Percentiles rank a stretch among this genome's conserved stretches.
phyloP scores from a whole-genome alignment of 2,797 vertebrate species.

The Molossus molossus region DNA sequence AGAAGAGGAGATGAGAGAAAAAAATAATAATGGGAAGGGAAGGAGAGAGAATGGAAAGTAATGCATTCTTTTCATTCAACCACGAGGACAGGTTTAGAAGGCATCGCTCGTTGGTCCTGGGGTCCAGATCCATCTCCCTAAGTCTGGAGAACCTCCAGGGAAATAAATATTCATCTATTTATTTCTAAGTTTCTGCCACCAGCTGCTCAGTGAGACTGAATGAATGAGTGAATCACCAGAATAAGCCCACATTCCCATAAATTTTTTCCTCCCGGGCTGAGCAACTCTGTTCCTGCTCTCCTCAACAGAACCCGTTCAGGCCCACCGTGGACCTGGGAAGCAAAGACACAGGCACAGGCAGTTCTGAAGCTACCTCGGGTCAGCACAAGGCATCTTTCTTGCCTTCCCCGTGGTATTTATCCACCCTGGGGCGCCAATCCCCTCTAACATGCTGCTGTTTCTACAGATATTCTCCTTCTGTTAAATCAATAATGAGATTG shows the following conservation, averaged over 20 bases:
- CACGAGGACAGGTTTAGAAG: not conserved
- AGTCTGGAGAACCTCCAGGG: not conserved
- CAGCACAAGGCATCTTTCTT: not conserved
- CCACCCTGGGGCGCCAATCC: not conserved
- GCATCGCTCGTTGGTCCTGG: too few relatives aligned
- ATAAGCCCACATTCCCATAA: not conserved
- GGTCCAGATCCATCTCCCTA: not conserved
- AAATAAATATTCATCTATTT: not conserved
- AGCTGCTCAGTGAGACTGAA: not conserved
- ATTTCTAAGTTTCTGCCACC: not conserved
- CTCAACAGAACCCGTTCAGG: not conserved
- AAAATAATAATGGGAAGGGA: not conserved
- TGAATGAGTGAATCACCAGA: not conserved
- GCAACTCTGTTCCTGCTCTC: not conserved
- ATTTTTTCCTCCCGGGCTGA: not conserved
- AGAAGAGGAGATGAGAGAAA: not conserved
- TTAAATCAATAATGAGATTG: conserved; percentile 53
- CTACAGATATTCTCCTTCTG: conserved; percentile 14
- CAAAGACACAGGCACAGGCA: not conserved
- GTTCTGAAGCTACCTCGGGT: not conserved
- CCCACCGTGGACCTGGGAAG: not conserved
- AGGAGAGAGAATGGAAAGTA: not conserved
- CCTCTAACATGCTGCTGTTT: conserved; percentile 48
- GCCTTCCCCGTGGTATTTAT: not conserved
- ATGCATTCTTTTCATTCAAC: not conserved